Percentiles rank a stretch among this genome's conserved stretches.
These are phyloP conservation scores for Eublepharis macularius DNA, from an alignment of 2,113 vertebrate genomes.

Conservation along the genomic window DNA sequence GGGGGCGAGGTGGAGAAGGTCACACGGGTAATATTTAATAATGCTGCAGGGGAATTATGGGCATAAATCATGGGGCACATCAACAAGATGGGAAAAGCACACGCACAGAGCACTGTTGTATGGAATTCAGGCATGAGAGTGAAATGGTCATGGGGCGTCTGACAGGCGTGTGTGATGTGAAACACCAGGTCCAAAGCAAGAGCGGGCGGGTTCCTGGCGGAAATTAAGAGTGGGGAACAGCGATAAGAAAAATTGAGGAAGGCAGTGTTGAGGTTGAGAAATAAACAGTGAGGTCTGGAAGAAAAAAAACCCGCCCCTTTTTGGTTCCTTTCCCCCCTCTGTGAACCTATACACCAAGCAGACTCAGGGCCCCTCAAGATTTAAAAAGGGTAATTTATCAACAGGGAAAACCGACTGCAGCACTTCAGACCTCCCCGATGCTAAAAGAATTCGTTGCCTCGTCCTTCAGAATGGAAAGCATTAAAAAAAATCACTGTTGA, in stretches of 20 bases:
- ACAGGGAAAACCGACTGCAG: not conserved
- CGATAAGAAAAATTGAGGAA: not conserved
- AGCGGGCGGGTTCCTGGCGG: not conserved
- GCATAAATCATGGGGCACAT: not conserved
- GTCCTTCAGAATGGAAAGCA: not conserved
- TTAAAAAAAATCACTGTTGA: not conserved
- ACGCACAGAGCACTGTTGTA: not conserved
- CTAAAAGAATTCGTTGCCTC: not conserved
- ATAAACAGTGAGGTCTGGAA: not conserved
- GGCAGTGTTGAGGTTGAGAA: not conserved
- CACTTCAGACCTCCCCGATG: not conserved
- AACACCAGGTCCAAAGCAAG: not conserved
- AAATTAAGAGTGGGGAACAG: not conserved
- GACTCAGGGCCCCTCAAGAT: not conserved
- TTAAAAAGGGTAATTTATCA: not conserved
- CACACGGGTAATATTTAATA: conserved; percentile 9
- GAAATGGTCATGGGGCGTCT: not conserved
- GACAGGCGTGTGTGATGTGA: not conserved
- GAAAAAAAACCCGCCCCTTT: no score
- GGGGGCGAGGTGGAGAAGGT: not conserved
- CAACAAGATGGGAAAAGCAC: rapidly evolving
- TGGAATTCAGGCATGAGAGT: not conserved
- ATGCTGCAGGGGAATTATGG: not conserved
- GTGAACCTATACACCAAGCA: not conserved
- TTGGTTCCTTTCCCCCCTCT: not conserved